Conservation (phyloP, 2,113 vertebrate species). For the Sigmodon hispidus region DNA sequence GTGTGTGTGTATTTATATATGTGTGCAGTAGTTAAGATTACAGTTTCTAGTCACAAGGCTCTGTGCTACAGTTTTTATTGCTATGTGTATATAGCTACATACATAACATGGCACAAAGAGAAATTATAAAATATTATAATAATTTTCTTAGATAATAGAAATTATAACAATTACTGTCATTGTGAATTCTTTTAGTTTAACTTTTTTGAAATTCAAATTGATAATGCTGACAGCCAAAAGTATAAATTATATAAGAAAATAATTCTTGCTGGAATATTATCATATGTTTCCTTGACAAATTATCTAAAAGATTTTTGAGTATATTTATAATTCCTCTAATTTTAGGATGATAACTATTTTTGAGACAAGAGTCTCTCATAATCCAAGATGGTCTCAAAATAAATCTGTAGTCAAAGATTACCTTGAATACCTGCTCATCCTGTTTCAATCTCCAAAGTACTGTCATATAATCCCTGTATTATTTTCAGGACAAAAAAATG, state of each 20-base stretch:
- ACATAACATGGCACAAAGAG: background rate
- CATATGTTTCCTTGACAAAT: conserved; percentile 18
- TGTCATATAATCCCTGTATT: too few relatives aligned
- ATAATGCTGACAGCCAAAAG: background rate
- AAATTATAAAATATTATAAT: background rate
- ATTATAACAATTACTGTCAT: background rate
- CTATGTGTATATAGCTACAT: background rate
- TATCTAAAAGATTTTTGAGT: background rate
- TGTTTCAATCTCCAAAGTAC: background rate
- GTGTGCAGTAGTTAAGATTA: background rate
- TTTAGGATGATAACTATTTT: background rate
- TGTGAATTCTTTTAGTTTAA: background rate
- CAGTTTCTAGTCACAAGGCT: background rate
- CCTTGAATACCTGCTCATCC: too few relatives aligned
- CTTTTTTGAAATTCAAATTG: background rate
- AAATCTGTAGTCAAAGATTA: background rate
- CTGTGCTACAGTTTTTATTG: background rate
- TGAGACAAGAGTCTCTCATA: background rate
- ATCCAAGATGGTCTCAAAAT: background rate
- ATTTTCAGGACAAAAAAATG: background rate
- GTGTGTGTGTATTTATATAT: background rate
- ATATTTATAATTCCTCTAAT: background rate
- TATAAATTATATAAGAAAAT: background rate
- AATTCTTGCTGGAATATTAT: background rate
- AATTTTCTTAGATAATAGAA: background rate